These are phyloP conservation scores for Trichomalopsis sarcophagae DNA, from an alignment of 1,140 invertebrate species.

Conservation along the genomic window DNA sequence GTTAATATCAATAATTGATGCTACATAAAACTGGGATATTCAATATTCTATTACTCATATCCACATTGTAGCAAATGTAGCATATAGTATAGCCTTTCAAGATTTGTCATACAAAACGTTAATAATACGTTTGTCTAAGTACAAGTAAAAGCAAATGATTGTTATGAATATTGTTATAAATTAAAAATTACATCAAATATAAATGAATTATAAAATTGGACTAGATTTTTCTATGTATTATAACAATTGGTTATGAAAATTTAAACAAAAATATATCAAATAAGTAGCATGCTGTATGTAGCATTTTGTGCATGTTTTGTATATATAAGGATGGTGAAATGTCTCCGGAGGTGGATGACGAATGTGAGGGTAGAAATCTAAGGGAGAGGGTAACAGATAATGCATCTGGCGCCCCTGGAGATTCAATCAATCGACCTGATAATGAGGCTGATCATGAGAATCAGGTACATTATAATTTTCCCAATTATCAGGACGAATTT, in stretches of 20 bases:
- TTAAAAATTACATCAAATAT: constrained; percentile 14
- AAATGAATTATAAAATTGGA: neutral
- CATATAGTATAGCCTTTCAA: neutral
- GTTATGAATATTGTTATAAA: neutral
- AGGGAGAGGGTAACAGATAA: constrained; percentile 67
- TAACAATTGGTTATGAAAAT: neutral
- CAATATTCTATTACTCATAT: neutral
- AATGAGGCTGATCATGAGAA: constrained; percentile 70
- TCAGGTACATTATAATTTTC: constrained; percentile 66
- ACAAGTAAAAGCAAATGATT: too few relatives aligned
- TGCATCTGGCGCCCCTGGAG: constrained; percentile 67
- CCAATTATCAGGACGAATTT: neutral
- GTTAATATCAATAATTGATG: neutral
- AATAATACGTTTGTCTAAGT: neutral
- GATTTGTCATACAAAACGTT: neutral
- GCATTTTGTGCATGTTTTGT: constrained; percentile 70
- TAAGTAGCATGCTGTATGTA: constrained; percentile 69
- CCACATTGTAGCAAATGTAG: neutral
- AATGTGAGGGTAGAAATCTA: constrained; percentile 69
- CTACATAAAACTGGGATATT: neutral
- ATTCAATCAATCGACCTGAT: constrained; percentile 65
- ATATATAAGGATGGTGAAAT: constrained; percentile 73
- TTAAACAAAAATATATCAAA: constrained; percentile 37
- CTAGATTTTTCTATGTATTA: neutral
- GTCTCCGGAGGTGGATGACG: constrained; percentile 68